Conservation (phyloP, 2,888 invertebrate species). For the Xestia sexstrigata region DNA sequence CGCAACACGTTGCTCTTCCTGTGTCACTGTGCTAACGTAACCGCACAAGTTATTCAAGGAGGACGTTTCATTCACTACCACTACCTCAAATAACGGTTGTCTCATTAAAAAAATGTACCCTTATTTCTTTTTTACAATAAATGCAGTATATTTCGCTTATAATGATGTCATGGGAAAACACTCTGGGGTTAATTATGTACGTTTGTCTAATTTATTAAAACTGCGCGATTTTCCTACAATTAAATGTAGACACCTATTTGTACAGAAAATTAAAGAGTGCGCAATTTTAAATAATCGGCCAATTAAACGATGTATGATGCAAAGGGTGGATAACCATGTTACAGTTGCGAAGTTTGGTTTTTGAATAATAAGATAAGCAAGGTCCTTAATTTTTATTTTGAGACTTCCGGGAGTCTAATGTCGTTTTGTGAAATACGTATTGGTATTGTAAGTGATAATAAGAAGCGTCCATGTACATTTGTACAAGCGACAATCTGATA, state of each 20-base stretch:
- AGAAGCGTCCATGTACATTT: not conserved
- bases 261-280: too few relatives aligned
- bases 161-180: not conserved
- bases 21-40: slow-evolving; percentile 98
- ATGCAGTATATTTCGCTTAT: not conserved
- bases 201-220: too few relatives aligned
- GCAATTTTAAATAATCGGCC: too few relatives aligned
- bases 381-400: not conserved
- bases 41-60: slow-evolving; percentile 96
- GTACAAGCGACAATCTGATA: not conserved
- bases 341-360: too few relatives aligned
- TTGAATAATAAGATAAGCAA: not conserved
- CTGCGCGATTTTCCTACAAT: too few relatives aligned
- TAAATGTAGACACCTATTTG: too few relatives aligned
- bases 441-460: not conserved
- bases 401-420: not conserved
- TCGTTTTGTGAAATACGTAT: not conserved
- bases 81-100: slow-evolving; percentile 80
- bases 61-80: slow-evolving; percentile 93
- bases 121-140: not conserved
- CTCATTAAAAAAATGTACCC: not conserved
- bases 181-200: not conserved
- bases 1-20: slow-evolving; percentile 98
- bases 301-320: too few relatives aligned
- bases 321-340: too few relatives aligned